Conservation (phyloP, 2,888 invertebrate species). For the Latrodectus hesperus region DNA sequence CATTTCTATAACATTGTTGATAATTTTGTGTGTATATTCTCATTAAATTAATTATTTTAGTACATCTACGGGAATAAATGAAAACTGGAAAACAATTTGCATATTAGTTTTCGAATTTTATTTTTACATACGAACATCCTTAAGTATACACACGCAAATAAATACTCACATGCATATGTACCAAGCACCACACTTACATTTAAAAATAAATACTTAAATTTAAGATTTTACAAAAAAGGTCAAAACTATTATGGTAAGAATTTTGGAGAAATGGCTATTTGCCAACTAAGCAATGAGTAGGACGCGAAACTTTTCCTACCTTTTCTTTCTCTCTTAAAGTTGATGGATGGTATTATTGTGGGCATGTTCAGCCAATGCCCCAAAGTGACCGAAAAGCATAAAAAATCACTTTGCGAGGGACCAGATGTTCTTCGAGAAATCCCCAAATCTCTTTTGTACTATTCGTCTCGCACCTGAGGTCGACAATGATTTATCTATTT, state of each 20-base stretch:
- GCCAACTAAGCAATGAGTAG: constrained; percentile 4
- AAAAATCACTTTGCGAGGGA: constrained; percentile 30
- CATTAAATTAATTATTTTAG: too few relatives aligned
- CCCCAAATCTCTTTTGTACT: constrained; percentile 18
- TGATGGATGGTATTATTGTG: constrained; percentile 8
- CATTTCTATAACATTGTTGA: too few relatives aligned
- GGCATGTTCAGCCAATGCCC: constrained; percentile 5
- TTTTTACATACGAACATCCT: neutral
- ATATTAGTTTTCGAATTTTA: too few relatives aligned
- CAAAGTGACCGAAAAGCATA: constrained; percentile 25
- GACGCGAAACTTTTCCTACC: neutral
- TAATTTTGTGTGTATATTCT: too few relatives aligned
- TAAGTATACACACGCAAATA: neutral
- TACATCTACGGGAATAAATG: too few relatives aligned
- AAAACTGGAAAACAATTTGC: too few relatives aligned
- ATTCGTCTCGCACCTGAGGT: constrained; percentile 1
- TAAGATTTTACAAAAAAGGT: neutral
- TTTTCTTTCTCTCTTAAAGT: constrained; percentile 8
- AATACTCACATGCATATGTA: neutral
- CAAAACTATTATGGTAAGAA: neutral
- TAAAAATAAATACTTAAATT: neutral
- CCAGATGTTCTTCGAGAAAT: constrained; percentile 34
- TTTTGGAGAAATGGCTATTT: neutral
- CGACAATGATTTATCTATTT: constrained; percentile 1
- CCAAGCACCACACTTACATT: too few relatives aligned